These are phyloP conservation scores for Miichthys miiuy DNA, from an alignment of 2,797 vertebrate genomes.

Conservation along the genomic window DNA sequence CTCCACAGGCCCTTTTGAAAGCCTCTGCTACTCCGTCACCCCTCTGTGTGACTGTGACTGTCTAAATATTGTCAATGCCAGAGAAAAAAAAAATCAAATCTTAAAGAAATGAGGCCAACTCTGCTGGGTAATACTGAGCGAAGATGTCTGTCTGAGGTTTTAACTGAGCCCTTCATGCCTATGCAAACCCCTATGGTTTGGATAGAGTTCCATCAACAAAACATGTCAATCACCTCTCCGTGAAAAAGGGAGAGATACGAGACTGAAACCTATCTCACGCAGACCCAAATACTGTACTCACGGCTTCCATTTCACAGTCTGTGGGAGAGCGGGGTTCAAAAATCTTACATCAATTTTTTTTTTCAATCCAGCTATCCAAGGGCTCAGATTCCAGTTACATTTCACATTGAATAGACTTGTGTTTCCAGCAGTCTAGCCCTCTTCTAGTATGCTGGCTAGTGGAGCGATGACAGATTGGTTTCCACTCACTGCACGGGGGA, in stretches of 20 bases:
- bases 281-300: slow-evolving; percentile 73
- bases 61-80: slow-evolving; percentile 57
- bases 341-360: slow-evolving; percentile 70
- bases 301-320: slow-evolving; percentile 76
- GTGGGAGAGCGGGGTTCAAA: slow-evolving; percentile 70
- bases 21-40: slow-evolving; percentile 19
- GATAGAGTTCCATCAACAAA: slow-evolving; percentile 76
- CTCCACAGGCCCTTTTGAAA: slow-evolving; percentile 22
- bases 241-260: slow-evolving; percentile 64
- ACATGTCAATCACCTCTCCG: slow-evolving; percentile 74
- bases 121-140: slow-evolving; percentile 39
- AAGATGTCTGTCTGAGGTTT: slow-evolving; percentile 49
- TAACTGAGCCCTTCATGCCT: slow-evolving; percentile 69
- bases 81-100: slow-evolving; percentile 40
- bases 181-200: slow-evolving; percentile 75
- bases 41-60: slow-evolving; percentile 45
- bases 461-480: slow-evolving; percentile 85
- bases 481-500: slow-evolving; percentile 79
- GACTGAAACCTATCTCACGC: slow-evolving; percentile 70
- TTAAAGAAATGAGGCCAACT: slow-evolving; percentile 62
- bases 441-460: slow-evolving; percentile 76
- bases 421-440: slow-evolving; percentile 74
- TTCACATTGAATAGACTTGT: slow-evolving; percentile 81
- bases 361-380: slow-evolving; percentile 65
- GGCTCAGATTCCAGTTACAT: slow-evolving; percentile 79